Conservation (phyloP, 2,797 vertebrate species). For the Sandelia bainsii region DNA sequence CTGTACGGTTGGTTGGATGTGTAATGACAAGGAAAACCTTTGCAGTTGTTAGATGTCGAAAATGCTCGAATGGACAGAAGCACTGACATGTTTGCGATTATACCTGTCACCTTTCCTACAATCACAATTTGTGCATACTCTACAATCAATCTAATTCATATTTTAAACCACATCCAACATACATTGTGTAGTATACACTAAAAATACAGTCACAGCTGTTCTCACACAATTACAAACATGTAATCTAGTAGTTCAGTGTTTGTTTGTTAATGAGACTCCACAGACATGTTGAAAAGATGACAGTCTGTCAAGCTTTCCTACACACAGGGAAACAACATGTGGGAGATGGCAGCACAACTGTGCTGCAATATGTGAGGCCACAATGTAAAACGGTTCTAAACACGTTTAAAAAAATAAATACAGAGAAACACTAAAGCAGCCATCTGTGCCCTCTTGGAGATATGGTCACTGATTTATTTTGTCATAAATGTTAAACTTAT, state of each 20-base stretch:
- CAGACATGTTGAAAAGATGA: slow-evolving; percentile 60
- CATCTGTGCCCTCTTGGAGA: slow-evolving; percentile 12
- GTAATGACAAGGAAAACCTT: slow-evolving; percentile 5
- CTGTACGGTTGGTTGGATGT: too few species aligned
- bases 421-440: slow-evolving; percentile 21
- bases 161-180: not conserved
- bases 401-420: slow-evolving; percentile 15
- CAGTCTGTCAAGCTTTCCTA: slow-evolving; percentile 58
- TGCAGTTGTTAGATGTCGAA: slow-evolving; percentile 19
- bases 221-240: slow-evolving; percentile 20
- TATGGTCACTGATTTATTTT: slow-evolving; percentile 18
- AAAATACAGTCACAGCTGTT: slow-evolving; percentile 19
- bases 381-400: slow-evolving; percentile 24
- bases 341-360: slow-evolving; percentile 35
- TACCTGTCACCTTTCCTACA: slow-evolving; percentile 8
- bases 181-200: not conserved
- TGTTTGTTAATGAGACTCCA: slow-evolving; percentile 62
- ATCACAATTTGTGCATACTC: not conserved
- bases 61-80: slow-evolving; percentile 11
- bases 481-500: slow-evolving; percentile 31
- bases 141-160: slow-evolving; percentile 11
- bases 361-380: slow-evolving; percentile 38
- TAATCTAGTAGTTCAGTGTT: slow-evolving; percentile 27
- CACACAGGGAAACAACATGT: slow-evolving; percentile 52
- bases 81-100: not conserved